A percentile compares a stretch with the other conserved stretches of the same genome.
phyloP scores from a whole-genome alignment of 2,113 vertebrate genomes.

The Tetraodon nigroviridis region DNA sequence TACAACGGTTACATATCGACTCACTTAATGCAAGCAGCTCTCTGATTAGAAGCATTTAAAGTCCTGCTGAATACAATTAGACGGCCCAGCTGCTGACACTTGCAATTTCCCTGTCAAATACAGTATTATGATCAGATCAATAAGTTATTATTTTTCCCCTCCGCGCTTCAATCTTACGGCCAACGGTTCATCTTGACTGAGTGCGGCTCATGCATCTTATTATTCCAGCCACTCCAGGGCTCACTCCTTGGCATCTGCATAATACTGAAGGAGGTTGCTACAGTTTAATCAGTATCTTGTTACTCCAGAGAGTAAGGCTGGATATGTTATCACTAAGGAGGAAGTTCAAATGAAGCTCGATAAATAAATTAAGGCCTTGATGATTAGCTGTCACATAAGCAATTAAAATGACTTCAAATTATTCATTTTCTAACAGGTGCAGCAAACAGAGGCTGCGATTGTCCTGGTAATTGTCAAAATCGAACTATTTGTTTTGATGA shows the following conservation, averaged over 20 bases:
- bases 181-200: constrained; percentile 47
- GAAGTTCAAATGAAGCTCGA: constrained; percentile 75
- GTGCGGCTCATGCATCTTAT: constrained; percentile 64
- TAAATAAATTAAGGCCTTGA: constrained; percentile 77
- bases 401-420: constrained; percentile 76
- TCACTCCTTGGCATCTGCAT: constrained; percentile 68
- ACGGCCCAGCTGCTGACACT: background rate
- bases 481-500: constrained; percentile 71
- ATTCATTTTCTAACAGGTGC: constrained; percentile 73
- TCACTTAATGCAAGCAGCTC: constrained; percentile 26
- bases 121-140: constrained; percentile 37
- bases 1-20: constrained; percentile 9
- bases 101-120: constrained; percentile 22
- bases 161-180: constrained; percentile 28
- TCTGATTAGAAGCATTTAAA: constrained; percentile 30
- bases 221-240: constrained; percentile 65
- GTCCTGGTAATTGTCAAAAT: constrained; percentile 71
- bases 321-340: constrained; percentile 77
- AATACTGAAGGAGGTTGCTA: constrained; percentile 73
- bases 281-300: constrained; percentile 76
- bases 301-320: constrained; percentile 73
- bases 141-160: constrained; percentile 39
- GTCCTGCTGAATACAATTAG: constrained; percentile 9
- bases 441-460: constrained; percentile 58
- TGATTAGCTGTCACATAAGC: constrained; percentile 78